Evolutionary conservation across 2,888 invertebrate species (phyloP).

Genomic region (Glaucopsyche alexis): DNA sequence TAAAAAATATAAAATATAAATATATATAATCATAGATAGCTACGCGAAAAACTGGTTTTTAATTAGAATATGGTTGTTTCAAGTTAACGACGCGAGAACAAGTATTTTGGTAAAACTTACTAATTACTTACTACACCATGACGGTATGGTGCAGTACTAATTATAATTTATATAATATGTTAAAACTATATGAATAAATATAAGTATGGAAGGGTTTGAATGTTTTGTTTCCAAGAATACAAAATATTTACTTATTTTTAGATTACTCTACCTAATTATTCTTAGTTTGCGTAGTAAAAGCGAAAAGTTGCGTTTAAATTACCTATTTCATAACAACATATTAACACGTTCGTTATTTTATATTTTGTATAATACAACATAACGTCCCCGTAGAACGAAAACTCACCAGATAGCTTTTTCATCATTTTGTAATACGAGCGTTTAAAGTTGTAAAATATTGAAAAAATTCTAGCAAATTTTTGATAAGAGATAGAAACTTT

Average conservation of each 20-base stretch:
- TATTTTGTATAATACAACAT: background rate
- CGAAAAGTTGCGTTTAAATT: background rate
- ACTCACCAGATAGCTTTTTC: too few species aligned
- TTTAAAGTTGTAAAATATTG: too few species aligned
- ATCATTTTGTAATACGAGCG: too few species aligned
- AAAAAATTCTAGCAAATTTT: too few species aligned
- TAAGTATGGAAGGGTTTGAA: background rate
- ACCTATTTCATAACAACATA: background rate
- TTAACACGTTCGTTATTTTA: background rate
- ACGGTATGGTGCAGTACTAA: constrained; percentile 1
- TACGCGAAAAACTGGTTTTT: background rate
- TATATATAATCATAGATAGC: background rate
- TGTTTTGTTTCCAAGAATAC: background rate
- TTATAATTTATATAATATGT: constrained; percentile 5
- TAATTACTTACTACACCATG: background rate
- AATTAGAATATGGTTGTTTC: background rate
- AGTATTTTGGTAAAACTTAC: background rate
- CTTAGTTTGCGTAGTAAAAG: background rate
- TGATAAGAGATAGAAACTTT: too few species aligned
- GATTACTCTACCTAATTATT: too few species aligned
- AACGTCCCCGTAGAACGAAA: too few species aligned
- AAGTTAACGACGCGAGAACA: background rate
- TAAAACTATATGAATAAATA: background rate
- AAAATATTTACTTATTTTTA: background rate
- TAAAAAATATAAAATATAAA: background rate